These are phyloP conservation scores for Drosophila serrata DNA, from an alignment of 1,140 invertebrate species.

Conservation along the genomic window DNA sequence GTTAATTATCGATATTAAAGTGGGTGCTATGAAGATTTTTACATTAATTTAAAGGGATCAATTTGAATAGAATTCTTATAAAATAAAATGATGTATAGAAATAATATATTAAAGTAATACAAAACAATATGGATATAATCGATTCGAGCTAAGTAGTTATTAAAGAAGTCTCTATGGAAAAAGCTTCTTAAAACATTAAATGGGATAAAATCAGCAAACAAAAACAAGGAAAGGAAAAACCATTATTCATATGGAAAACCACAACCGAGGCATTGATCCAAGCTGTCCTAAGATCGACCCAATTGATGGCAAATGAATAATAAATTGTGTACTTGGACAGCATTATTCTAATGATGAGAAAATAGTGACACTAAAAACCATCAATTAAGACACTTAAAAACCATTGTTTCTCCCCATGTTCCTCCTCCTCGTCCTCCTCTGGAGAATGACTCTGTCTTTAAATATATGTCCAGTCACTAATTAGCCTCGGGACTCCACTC, in stretches of 20 bases:
- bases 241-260: conserved; percentile 9
- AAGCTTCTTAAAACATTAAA: neutral
- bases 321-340: conserved; percentile 3
- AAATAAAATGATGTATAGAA: no score
- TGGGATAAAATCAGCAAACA: neutral
- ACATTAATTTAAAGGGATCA: no score
- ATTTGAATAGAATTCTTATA: no score
- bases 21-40: neutral
- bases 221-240: neutral
- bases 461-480: conserved; percentile 47
- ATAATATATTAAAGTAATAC: no score
- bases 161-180: neutral
- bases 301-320: conserved; percentile 10
- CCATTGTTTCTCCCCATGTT: neutral
- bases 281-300: neutral
- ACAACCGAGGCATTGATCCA: neutral
- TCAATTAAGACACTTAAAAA: neutral
- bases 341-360: neutral
- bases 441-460: conserved; percentile 9
- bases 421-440: neutral
- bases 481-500: conserved; percentile 36
- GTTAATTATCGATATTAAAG: neutral
- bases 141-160: neutral
- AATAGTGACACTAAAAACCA: neutral
- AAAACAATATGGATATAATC: neutral